Evolutionary conservation across 2,797 vertebrate species (phyloP).

Genomic region (Adrianichthys oophorus): DNA sequence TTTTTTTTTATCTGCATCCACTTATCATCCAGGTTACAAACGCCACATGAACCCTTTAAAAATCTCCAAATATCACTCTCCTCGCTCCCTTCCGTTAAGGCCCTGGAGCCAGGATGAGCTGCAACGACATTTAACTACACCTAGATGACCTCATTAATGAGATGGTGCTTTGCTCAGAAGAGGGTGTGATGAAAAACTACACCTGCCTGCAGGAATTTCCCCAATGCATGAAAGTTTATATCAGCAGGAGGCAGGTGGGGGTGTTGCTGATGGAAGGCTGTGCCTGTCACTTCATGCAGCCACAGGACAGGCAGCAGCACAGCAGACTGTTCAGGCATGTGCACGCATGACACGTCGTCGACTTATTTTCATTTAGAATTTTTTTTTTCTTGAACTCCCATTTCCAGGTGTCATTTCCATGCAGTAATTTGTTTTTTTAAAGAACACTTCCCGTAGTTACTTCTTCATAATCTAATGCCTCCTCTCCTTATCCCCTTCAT

Average conservation of each 20-base stretch:
- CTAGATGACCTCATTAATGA: conserved; percentile 53
- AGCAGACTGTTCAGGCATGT: conserved; percentile 6
- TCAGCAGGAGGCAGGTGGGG: conserved; percentile 3
- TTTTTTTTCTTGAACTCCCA: neutral
- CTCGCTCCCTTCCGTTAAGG: conserved; percentile 13
- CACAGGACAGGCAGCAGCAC: conserved; percentile 4
- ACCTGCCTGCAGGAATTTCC: conserved; percentile 30
- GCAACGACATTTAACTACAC: conserved; percentile 66
- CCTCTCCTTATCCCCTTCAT: conserved; percentile 4
- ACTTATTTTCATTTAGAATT: neutral
- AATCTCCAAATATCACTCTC: neutral
- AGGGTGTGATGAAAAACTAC: conserved; percentile 35
- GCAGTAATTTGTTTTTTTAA: neutral
- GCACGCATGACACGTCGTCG: no score
- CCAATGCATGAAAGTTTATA: conserved; percentile 20
- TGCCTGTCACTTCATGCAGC: conserved; percentile 22
- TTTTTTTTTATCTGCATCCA: no score
- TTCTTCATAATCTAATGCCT: conserved; percentile 7
- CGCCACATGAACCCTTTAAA: no score
- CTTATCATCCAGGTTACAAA: no score
- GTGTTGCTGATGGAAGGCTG: neutral
- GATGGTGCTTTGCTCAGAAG: conserved; percentile 36
- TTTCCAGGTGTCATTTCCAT: neutral
- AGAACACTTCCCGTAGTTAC: conserved; percentile 3
- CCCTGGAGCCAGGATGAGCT: conserved; percentile 18